Base-by-base conservation (phyloP, 2,113 vertebrate genomes). In the Trogon surrucura region DNA sequence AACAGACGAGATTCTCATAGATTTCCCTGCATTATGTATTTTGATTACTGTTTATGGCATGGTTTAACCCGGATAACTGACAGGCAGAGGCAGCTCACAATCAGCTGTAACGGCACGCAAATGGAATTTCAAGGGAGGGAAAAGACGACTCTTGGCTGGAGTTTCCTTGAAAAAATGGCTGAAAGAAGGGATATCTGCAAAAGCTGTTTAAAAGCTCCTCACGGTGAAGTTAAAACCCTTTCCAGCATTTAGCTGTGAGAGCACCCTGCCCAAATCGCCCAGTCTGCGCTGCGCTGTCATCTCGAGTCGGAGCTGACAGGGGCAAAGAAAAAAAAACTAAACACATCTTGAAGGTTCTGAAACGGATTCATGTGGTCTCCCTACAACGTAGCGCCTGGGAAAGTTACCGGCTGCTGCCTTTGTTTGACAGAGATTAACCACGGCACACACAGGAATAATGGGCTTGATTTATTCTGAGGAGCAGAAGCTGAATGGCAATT, bases 401-500 rank as follows among this genome's bases (percentile, higher is more conserved):
- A 85, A 96, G 94, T 96, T 94, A 53, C 79, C 2, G 62, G 62
- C 85, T 51, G 92, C 92, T 3, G 85, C 86, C 90, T 95, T 95
- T 88, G 91, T 95, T 96, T n/a, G 5, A 18, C 25, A 6, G 66
- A 51, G 80, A 57, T 74, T 72, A 84, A 26, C 17, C 50, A 15
- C 2, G 14, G 48, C 57, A 45, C 30, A 17, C 30, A 17, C 47
- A 32, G 7, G 26, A 36, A 48, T 71, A 84, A 91, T 4, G n/a
- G 88, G 75, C 53, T 62, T 82, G 27, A 62, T 95, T 90, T 57
- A 30, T 82, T 34, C 74, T 12, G 47, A 80, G 64, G 89, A 91
- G 23, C 19, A 78, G 90, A 32, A 86, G 67, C 92, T 48, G 82
- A 70, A 36, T 30, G 83, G 36, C 56, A 69, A 79, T 32, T 17